Percentiles rank a stretch among this genome's conserved stretches.
Conservation (phyloP, 1,140 invertebrate species). For the Habropoda laboriosa region DNA sequence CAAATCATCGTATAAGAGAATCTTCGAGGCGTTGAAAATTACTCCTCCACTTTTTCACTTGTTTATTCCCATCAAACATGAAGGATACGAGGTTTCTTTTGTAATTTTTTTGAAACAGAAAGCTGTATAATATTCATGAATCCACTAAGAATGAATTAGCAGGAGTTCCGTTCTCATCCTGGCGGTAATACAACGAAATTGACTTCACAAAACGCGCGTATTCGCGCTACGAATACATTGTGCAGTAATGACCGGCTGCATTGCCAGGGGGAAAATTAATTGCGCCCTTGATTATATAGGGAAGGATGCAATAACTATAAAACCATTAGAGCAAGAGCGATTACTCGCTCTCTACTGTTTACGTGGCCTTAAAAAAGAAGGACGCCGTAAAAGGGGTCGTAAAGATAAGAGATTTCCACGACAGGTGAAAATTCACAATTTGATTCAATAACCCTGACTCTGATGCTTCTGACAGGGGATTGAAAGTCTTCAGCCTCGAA, state of each 20-base stretch:
- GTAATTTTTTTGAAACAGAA: too few relatives aligned
- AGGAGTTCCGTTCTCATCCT: too few relatives aligned
- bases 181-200: neutral
- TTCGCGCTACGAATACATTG: neutral
- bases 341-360: neutral
- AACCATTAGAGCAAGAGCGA: neutral
- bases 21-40: neutral
- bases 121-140: too few relatives aligned
- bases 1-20: too few relatives aligned
- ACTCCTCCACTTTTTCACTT: neutral
- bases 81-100: neutral
- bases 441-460: neutral
- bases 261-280: neutral
- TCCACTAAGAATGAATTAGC: too few relatives aligned
- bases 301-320: neutral
- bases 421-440: neutral
- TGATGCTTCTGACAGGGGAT: too few relatives aligned
- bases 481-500: neutral
- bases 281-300: neutral
- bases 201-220: neutral
- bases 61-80: too few relatives aligned
- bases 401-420: too few relatives aligned
- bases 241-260: neutral
- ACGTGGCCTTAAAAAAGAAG: neutral
- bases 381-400: neutral